Percentiles rank a stretch among this genome's conserved stretches.
Evolutionary conservation across 2,797 vertebrate genomes (phyloP).

Genomic region (Cheirogaleus major): DNA sequence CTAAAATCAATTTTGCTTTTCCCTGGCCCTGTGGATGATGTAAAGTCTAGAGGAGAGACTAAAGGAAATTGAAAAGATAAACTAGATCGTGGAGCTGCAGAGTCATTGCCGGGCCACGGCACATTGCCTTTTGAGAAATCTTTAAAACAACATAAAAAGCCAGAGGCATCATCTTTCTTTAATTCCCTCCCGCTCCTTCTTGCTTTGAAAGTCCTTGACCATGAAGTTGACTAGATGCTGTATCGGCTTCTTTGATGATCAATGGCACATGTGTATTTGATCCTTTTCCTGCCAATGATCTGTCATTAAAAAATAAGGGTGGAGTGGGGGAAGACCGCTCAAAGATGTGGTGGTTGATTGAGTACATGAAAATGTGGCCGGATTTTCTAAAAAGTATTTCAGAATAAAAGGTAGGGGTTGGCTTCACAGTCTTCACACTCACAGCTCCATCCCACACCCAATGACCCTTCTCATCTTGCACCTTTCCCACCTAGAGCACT

Average conservation of each 20-base stretch:
- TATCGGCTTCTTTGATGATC: constrained; percentile 60
- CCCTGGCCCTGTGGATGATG: not conserved
- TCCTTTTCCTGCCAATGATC: constrained; percentile 31
- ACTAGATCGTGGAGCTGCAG: not conserved
- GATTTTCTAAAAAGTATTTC: not conserved
- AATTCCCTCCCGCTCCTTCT: not conserved
- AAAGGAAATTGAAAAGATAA: constrained; percentile 27
- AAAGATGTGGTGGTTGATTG: not conserved
- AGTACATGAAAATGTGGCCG: not conserved
- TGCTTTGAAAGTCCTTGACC: constrained; percentile 52
- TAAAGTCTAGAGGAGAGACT: constrained; percentile 3
- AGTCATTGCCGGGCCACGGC: constrained; percentile 14
- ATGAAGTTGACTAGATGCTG: constrained; percentile 46
- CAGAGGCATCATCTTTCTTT: constrained; percentile 30
- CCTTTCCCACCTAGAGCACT: not conserved
- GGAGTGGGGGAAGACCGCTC: not conserved
- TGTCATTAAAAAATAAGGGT: constrained; percentile 34
- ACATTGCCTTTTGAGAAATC: constrained; percentile 44
- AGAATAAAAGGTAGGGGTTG: not conserved
- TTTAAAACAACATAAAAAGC: constrained; percentile 45
- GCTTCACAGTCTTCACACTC: not conserved
- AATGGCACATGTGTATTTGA: not conserved
- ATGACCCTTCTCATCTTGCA: not conserved
- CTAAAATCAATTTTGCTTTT: constrained; percentile 59
- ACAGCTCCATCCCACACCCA: too few relatives aligned